A percentile compares a stretch with the other conserved stretches of the same genome.
phyloP scores from a whole-genome alignment of 2,888 invertebrate species.

The Cyclophora albipunctata region DNA sequence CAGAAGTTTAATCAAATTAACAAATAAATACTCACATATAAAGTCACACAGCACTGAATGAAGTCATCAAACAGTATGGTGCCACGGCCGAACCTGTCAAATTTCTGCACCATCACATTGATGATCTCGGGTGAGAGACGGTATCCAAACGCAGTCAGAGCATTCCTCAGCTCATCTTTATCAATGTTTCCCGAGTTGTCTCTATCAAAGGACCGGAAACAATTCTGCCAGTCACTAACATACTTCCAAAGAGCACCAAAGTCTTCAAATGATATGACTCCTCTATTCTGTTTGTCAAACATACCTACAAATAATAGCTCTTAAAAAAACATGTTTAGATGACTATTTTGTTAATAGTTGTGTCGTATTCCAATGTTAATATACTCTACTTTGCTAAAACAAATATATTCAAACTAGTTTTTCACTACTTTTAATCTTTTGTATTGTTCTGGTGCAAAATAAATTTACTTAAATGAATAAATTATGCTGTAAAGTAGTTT shows the following conservation, averaged over 20 bases:
- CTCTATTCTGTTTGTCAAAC: slow-evolving; percentile 94
- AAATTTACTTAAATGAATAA: too few relatives aligned
- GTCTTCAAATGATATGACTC: slow-evolving; percentile 94
- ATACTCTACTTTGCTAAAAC: too few relatives aligned
- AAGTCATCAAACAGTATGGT: slow-evolving; percentile 98
- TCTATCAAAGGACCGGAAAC: slow-evolving; percentile 94
- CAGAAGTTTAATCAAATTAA: too few relatives aligned
- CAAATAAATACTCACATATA: slow-evolving; percentile 83
- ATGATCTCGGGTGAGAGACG: slow-evolving; percentile 88
- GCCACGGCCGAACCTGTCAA: slow-evolving; percentile 93
- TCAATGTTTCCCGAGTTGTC: slow-evolving; percentile 97
- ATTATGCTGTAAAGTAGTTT: too few relatives aligned
- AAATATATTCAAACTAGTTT: too few relatives aligned
- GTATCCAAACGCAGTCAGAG: slow-evolving; percentile 93
- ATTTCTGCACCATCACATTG: slow-evolving; percentile 89
- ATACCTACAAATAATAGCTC: slow-evolving; percentile 77
- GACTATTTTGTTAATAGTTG: too few relatives aligned
- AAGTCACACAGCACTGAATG: slow-evolving; percentile 94
- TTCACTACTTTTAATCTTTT: too few relatives aligned
- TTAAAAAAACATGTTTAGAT: too few relatives aligned
- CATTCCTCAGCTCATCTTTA: slow-evolving; percentile 90
- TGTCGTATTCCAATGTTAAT: too few relatives aligned
- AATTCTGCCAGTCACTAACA: slow-evolving; percentile 97
- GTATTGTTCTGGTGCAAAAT: too few relatives aligned
- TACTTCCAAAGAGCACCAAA: slow-evolving; percentile 98